Evolutionary conservation across 1,140 invertebrate species (phyloP).

Genomic region (Brachionus sp.): DNA sequence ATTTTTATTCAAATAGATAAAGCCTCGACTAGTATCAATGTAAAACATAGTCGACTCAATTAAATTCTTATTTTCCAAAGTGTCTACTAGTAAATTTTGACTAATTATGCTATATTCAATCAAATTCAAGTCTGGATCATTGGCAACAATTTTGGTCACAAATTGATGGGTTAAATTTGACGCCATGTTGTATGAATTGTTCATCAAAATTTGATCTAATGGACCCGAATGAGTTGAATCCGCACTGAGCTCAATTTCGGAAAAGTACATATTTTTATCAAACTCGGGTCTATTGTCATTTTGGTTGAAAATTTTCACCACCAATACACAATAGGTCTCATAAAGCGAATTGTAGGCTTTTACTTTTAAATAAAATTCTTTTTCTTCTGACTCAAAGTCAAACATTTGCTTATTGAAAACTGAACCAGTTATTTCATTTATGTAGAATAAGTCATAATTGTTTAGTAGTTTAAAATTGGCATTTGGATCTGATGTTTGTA

Average conservation of each 20-base stretch:
- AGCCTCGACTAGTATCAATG: background rate
- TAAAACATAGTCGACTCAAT: background rate
- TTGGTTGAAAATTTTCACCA: background rate
- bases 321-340: background rate
- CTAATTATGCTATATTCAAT: background rate
- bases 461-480: conserved; percentile 15
- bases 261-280: conserved; percentile 2
- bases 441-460: conserved; percentile 34
- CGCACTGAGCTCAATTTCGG: background rate
- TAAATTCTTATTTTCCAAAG: background rate
- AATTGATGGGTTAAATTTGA: conserved; percentile 23
- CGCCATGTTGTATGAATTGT: background rate
- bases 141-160: background rate
- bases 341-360: background rate
- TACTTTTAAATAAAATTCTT: conserved; percentile 7
- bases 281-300: background rate
- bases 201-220: background rate
- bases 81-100: background rate
- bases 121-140: background rate
- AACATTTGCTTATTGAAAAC: conserved; percentile 26
- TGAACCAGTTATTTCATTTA: conserved; percentile 1
- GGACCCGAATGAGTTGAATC: background rate
- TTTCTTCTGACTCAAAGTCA: background rate
- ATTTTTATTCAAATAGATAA: background rate
- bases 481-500: background rate